Evolutionary conservation across 1,140 invertebrate species (phyloP).

Genomic region (Psix sp.): DNA sequence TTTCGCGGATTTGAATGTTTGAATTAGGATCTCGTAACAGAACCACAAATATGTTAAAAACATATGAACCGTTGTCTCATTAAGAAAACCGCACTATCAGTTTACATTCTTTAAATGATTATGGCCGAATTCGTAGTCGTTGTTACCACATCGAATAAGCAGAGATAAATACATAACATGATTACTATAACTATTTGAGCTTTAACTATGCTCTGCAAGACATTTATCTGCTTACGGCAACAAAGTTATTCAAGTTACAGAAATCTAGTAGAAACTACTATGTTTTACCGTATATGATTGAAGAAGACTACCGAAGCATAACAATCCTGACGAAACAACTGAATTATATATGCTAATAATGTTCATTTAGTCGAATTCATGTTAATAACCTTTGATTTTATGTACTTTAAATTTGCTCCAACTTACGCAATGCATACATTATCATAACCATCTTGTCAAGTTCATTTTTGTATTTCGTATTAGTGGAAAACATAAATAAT

Average conservation of each 20-base stretch:
- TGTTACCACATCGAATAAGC: conserved; percentile 6
- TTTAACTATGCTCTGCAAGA: conserved; percentile 26
- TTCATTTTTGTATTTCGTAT: too few relatives aligned
- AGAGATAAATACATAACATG: conserved; percentile 35
- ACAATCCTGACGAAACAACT: not conserved
- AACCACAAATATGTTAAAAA: conserved; percentile 44
- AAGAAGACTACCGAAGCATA: conserved; percentile 2
- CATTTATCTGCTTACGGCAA: conserved; percentile 37
- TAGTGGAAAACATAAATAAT: too few relatives aligned
- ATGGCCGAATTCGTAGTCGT: conserved; percentile 33
- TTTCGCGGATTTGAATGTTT: conserved; percentile 9
- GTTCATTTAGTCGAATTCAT: too few relatives aligned
- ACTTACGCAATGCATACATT: too few relatives aligned
- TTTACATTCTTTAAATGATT: conserved; percentile 42
- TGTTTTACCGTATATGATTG: conserved; percentile 19
- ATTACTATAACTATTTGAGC: conserved; percentile 43
- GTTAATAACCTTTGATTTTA: too few relatives aligned
- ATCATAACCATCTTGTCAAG: too few relatives aligned
- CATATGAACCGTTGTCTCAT: conserved; percentile 40
- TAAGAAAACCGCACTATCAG: conserved; percentile 38
- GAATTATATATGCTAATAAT: not conserved
- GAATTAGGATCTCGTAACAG: conserved; percentile 19
- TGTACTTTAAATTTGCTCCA: too few relatives aligned
- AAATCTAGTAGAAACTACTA: conserved; percentile 40
- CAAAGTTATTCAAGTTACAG: conserved; percentile 32